Percentiles rank a stretch among this genome's conserved stretches.
Evolutionary conservation across 2,888 invertebrate genomes (phyloP).

Genomic region (Synanthedon tipuliformis): DNA sequence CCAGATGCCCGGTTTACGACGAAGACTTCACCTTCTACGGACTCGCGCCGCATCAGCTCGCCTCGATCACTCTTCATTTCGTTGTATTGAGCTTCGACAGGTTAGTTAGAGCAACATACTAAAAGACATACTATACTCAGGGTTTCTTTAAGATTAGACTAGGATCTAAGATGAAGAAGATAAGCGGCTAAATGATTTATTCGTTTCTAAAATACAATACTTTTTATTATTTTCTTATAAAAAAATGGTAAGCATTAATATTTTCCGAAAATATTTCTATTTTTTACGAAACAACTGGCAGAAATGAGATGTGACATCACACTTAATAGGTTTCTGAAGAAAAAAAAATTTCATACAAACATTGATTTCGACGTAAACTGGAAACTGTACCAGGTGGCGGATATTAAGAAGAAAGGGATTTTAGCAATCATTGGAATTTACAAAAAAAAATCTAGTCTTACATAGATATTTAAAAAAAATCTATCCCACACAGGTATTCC

Average conservation of each 20-base stretch:
- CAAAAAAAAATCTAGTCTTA: neutral
- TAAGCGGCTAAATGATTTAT: neutral
- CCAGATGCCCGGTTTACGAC: slow-evolving; percentile 95
- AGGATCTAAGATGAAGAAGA: neutral
- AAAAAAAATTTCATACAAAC: too few species aligned
- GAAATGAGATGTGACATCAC: too few species aligned
- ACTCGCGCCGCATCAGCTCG: slow-evolving; percentile 85
- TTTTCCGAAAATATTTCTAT: too few species aligned
- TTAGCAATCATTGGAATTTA: neutral
- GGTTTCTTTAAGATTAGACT: too few species aligned
- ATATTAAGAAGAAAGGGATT: neutral
- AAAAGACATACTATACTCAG: too few species aligned
- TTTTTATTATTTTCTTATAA: neutral
- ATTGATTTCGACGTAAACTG: too few species aligned
- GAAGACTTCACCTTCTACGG: slow-evolving; percentile 99
- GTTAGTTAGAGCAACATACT: slow-evolving; percentile 37
- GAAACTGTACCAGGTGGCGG: too few species aligned
- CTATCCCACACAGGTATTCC: slow-evolving; percentile 79
- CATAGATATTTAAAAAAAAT: neutral
- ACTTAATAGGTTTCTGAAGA: too few species aligned
- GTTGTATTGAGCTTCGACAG: slow-evolving; percentile 95
- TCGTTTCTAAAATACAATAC: neutral
- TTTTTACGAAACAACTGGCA: too few species aligned
- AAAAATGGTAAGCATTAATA: too few species aligned
- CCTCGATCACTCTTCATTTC: slow-evolving; percentile 92